Evolutionary conservation across 1,140 invertebrate genomes (phyloP), one percentile per base, ranked within the genome.

Genomic region (Papilio polytes): DNA sequence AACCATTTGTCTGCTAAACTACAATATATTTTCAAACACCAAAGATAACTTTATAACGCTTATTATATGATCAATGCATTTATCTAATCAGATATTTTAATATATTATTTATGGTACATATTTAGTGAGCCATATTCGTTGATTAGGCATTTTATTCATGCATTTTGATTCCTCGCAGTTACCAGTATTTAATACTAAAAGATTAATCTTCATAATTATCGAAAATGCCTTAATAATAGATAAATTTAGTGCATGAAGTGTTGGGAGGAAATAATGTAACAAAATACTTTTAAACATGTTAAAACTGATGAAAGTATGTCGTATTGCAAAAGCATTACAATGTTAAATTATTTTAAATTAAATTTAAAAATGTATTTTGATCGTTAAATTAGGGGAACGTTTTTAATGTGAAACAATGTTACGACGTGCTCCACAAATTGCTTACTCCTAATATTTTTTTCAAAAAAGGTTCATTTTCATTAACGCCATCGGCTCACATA

Each of bases 401-500:
- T 20, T 78, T 59, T 12, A 78, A 26, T 78, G 53, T 36, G 78
- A 83, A 86, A 87, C 82, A 87, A 78, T 78, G 53, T 86, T 83
- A 84, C 74, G 81, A 85, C 82, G 80, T 84, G 81, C 80, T 85
- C 78, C 59, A 80, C 82, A 82, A 85, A 85, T 85, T 84, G 77
- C 81, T 85, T 82, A 81, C 80, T 84, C 80, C 84, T 89, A 82
- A 81, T 85, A 87, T 82, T 41, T 92, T 91, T 88, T 26, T 86
- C 85, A 82, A 84, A 88, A 89, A 93, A 93, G 90, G 90, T 91
- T 89, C 89, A 89, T 91, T 94, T 94, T 94, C 91, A 94, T 94
- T 94, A 94, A 89, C 93, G 85, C 86, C 89, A 92, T 92, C 92
- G 90, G 89, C 88, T 94, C 91, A 93, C 92, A 93, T 94, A 93